A percentile compares a stretch with the other conserved stretches of the same genome.
These are phyloP conservation scores for Rhinatrema bivittatum DNA, from an alignment of 2,797 vertebrate species.

Conservation along the genomic window DNA sequence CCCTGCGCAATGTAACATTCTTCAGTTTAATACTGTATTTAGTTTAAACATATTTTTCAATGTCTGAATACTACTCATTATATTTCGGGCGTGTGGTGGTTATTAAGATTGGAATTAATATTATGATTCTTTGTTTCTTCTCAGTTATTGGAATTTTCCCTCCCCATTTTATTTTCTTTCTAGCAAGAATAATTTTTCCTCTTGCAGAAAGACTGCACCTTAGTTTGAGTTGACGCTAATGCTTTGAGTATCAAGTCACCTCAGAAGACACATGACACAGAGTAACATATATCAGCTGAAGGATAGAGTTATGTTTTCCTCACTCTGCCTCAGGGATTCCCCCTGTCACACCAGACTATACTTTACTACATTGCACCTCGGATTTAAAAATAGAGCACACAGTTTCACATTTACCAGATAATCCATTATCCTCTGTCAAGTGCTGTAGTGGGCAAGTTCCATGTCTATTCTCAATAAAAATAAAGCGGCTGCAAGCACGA, in stretches of 20 bases:
- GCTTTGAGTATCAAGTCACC: background rate
- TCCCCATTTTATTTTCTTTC: too few relatives aligned
- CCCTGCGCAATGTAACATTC: too few relatives aligned
- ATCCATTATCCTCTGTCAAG: background rate
- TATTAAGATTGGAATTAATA: too few relatives aligned
- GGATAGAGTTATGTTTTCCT: background rate
- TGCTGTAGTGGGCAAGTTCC: background rate
- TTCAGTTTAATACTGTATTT: too few relatives aligned
- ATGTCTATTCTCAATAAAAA: background rate
- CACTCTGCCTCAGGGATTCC: background rate
- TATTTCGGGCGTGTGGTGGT: too few relatives aligned
- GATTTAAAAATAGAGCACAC: slow-evolving; percentile 3
- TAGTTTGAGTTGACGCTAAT: background rate
- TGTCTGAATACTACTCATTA: too few relatives aligned
- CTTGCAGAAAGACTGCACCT: too few relatives aligned
- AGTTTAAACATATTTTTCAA: too few relatives aligned
- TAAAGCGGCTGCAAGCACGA: background rate
- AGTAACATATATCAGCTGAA: too few relatives aligned
- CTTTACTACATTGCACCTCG: background rate
- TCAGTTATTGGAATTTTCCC: background rate
- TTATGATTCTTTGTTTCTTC: background rate
- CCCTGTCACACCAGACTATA: rapidly evolving
- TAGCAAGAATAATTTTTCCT: too few relatives aligned
- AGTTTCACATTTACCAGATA: slow-evolving; percentile 2
- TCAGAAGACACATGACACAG: background rate